Base-by-base conservation (phyloP, 2,888 invertebrate species). In the Seira sanloemensis region DNA sequence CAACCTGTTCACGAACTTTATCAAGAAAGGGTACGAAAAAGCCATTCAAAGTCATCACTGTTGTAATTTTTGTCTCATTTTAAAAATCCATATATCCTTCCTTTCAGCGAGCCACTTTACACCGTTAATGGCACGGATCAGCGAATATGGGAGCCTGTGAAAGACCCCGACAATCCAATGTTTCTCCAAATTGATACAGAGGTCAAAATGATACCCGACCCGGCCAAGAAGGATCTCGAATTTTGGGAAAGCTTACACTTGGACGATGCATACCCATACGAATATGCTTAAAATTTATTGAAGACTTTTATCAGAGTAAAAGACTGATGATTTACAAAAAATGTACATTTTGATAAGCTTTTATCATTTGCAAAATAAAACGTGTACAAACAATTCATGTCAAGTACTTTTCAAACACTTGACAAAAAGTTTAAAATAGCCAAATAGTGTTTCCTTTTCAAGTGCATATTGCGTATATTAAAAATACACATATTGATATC, bases 141-240 rank as follows among this genome's bases (percentile, higher is more conserved):
- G 0, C 19, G 25, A 0, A 79, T 86, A 1, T 86, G 86, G 86
- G 72, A 86, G 9, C 72, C 62, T 1, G 74, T 84, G 1, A 82
- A 19, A 65, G 72, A 86, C 69, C 26, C 79, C 23, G 26, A 69
- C 25, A 72, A 79, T 23, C 72, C 72, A 4, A 67, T 66, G 21
- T 86, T 82, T 46, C 78, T 86, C 23, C 26, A 86, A 69, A 85
- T 86, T n/a, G 82, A 84, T 71, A 18, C 68, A 12, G 84, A 84
- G 66, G 81, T 84, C 7, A 84, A 75, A 65, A 86, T 86, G 84
- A 82, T 82, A 26, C 9, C 67, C 18, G 82, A 82, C 0, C 86
- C 78, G 21, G 16, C 54, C 16, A 81, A 78, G 74, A 37, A 37
- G 19, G 75, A 73, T 27, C 37, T 86, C 23, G 23, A 84, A 66